Evolutionary conservation across 1,140 invertebrate species (phyloP), one percentile per base, ranked within the genome.

Genomic region (Drosophila teissieri): DNA sequence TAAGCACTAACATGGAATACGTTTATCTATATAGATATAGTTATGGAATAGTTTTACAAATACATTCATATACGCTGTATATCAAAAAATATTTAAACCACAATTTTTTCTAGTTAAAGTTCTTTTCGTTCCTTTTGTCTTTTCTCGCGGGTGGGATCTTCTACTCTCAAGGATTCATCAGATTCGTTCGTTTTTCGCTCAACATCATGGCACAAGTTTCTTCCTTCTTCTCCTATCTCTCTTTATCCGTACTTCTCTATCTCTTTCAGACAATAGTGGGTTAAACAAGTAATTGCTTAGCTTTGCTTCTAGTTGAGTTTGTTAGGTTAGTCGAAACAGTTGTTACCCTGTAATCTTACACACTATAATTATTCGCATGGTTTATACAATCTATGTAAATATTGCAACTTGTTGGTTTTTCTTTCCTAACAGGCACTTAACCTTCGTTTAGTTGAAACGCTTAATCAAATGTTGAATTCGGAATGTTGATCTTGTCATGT

Each of bases 1-100:
- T 89, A 88, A 88, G 84, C 84, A 79, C 83, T 88, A 88, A 88
- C 78, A 78, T 82, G 81, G 82, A 86, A 84, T 77, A 68, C 53
- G 36, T 49, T 44, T 72, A 73, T 64, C 44, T 62, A 58, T 72
- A 62, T 74, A 51, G 39, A 58, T 72, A 62, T 74, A 51, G 39
- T 64, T 64, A 64, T 49, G 60, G 60, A 14, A 39, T 39, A 14
- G 37, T 69, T 77, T 57, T 78, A 78, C 36, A 39, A 34, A 74
- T 69, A 27, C 54, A 73, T 58, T 12, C 27, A 55, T 68, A 57
- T 76, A 49, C 68, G 49, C 49, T 69, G 31, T 77, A 42, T 62
- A 56, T 73, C 45, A 62, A 73, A 54, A 74, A 63, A 73, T 64
- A 74, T 72, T 48, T 46, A 49, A 70, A 72, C 68, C 65, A 70